Percentiles rank a stretch among this genome's conserved stretches.
phyloP scores from a whole-genome alignment of 2,888 invertebrate species.

The Octodonta nipae region DNA sequence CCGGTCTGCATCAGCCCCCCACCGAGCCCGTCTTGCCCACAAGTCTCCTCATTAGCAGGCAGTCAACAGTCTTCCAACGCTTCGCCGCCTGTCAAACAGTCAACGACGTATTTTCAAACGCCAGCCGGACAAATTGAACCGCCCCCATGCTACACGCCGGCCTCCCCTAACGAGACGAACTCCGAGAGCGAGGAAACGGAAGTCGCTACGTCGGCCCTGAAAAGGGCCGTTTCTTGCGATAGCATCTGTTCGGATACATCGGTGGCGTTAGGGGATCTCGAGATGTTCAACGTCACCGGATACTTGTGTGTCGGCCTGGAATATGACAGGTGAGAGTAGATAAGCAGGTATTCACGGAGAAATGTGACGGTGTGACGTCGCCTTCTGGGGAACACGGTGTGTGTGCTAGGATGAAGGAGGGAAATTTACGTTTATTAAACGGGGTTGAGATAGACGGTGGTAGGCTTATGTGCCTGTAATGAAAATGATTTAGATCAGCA shows the following conservation, averaged over 20 bases:
- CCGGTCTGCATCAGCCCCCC: slow-evolving; percentile 29
- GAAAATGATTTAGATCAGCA: no score
- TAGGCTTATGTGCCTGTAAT: no score
- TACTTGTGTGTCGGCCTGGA: slow-evolving; percentile 64
- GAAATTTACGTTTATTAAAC: no score
- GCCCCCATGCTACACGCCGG: no score
- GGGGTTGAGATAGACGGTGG: no score
- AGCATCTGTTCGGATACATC: slow-evolving; percentile 71
- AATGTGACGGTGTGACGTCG: no score
- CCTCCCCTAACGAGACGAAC: background rate
- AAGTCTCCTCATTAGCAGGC: slow-evolving; percentile 1
- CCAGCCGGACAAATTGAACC: background rate
- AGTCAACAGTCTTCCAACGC: background rate
- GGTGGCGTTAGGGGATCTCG: slow-evolving; percentile 54
- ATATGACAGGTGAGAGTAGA: slow-evolving; percentile 50
- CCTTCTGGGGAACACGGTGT: no score
- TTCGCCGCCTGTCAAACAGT: slow-evolving; percentile 11
- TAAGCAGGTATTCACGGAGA: no score
- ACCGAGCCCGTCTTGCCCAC: slow-evolving; percentile 17
- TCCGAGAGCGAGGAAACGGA: background rate
- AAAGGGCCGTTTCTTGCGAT: slow-evolving; percentile 63
- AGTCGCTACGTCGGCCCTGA: slow-evolving; percentile 30
- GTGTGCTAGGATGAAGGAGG: no score
- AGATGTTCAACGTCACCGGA: slow-evolving; percentile 57
- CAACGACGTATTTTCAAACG: slow-evolving; percentile 7